Evolutionary conservation across 2,888 invertebrate genomes (phyloP).

Genomic region (Sicus ferrugineus): DNA sequence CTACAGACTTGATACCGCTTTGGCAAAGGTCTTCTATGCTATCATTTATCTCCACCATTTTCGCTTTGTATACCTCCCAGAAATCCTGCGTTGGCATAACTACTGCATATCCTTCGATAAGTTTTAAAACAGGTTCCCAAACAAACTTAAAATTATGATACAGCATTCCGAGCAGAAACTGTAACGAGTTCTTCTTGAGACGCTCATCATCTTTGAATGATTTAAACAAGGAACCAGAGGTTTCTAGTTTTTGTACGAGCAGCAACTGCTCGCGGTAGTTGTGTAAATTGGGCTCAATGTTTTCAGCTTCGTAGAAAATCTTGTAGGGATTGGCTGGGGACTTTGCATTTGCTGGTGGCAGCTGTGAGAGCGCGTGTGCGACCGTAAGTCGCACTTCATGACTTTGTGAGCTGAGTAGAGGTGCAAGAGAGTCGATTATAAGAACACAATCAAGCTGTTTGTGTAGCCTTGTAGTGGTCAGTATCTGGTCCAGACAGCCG

Average conservation of each 20-base stretch:
- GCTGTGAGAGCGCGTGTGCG: slow-evolving; percentile 76
- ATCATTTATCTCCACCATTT: slow-evolving; percentile 68
- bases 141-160: slow-evolving; percentile 88
- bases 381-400: slow-evolving; percentile 75
- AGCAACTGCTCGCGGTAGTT: slow-evolving; percentile 82
- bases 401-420: slow-evolving; percentile 74
- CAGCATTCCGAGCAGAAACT: slow-evolving; percentile 82
- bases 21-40: slow-evolving; percentile 20
- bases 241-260: slow-evolving; percentile 76
- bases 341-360: slow-evolving; percentile 21
- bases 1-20: background rate
- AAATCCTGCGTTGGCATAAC: slow-evolving; percentile 71
- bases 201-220: slow-evolving; percentile 61
- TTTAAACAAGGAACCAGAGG: slow-evolving; percentile 69
- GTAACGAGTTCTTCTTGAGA: slow-evolving; percentile 71
- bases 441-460: slow-evolving; percentile 7
- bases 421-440: slow-evolving; percentile 65
- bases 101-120: slow-evolving; percentile 79
- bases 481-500: slow-evolving; percentile 57
- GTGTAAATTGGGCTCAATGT: slow-evolving; percentile 75
- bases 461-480: slow-evolving; percentile 59
- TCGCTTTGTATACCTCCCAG: slow-evolving; percentile 75
- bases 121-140: slow-evolving; percentile 83
- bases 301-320: slow-evolving; percentile 76
- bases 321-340: slow-evolving; percentile 67